Conservation (phyloP, 1,140 invertebrate genomes). For the Drosophila trapezifrons region DNA sequence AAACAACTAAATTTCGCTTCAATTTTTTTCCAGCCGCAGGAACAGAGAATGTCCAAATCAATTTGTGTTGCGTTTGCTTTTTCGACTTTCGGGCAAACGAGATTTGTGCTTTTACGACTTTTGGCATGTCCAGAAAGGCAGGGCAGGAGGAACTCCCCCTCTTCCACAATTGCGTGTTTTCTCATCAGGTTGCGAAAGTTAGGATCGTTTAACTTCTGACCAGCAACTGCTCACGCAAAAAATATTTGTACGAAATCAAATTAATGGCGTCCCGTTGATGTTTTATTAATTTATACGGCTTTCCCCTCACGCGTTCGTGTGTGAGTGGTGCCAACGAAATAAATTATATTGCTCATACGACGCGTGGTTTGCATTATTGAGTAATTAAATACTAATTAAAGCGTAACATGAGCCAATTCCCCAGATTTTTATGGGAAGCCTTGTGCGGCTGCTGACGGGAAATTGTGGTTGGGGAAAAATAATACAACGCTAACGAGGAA, state of each 20-base stretch:
- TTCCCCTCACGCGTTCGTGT: conserved; percentile 8
- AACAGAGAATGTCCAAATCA: conserved; percentile 62
- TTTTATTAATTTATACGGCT: conserved; percentile 80
- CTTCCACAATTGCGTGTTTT: conserved; percentile 51
- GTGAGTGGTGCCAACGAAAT: conserved; percentile 43
- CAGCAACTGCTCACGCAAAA: conserved; percentile 68
- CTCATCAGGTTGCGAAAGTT: conserved; percentile 32
- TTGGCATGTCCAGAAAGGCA: conserved; percentile 51
- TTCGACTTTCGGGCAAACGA: conserved; percentile 62
- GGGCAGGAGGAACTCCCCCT: not conserved
- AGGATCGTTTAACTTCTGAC: conserved; percentile 66
- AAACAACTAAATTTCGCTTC: conserved; percentile 72
- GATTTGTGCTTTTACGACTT: conserved; percentile 81
- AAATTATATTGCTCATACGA: conserved; percentile 77
- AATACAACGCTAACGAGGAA: conserved; percentile 36
- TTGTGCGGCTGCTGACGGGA: conserved; percentile 3
- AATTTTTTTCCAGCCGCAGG: conserved; percentile 11
- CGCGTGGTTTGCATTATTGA: conserved; percentile 78
- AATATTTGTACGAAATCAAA: conserved; percentile 81
- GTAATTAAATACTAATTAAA: conserved; percentile 83
- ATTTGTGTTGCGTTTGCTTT: conserved; percentile 65
- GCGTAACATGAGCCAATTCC: conserved; percentile 71
- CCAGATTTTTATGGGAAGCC: conserved; percentile 42
- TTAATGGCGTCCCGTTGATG: conserved; percentile 75
- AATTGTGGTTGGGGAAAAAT: conserved; percentile 19